These are phyloP conservation scores for Addax nasomaculatus DNA, from an alignment of 2,113 vertebrate genomes.

Conservation along the genomic window DNA sequence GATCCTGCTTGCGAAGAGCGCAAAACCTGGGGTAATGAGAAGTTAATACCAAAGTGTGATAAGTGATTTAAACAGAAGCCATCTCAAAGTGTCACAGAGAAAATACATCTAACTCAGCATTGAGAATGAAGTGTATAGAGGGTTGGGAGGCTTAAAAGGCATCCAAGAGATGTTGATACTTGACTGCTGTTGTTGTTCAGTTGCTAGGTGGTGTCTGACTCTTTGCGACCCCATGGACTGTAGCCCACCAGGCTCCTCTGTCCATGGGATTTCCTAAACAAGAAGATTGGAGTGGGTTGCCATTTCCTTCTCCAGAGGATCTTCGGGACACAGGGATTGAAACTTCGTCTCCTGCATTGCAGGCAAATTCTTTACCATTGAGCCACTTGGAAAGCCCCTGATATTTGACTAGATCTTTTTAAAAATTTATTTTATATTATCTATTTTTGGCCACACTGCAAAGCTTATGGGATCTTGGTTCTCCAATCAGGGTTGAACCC, in stretches of 20 bases:
- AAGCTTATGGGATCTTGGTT: background rate
- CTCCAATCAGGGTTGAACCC: background rate
- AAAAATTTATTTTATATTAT: background rate
- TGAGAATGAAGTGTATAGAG: background rate
- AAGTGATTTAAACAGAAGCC: background rate
- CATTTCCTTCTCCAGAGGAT: background rate
- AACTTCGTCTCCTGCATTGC: background rate
- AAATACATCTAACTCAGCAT: background rate
- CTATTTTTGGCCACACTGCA: background rate
- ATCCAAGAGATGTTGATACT: background rate
- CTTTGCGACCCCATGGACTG: background rate
- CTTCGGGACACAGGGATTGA: background rate
- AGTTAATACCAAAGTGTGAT: background rate
- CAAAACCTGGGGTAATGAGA: background rate
- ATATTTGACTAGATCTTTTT: background rate
- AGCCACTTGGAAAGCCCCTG: background rate
- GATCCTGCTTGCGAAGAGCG: background rate
- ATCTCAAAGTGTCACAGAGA: background rate
- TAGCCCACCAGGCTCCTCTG: background rate
- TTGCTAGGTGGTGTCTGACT: background rate
- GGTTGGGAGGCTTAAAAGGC: background rate
- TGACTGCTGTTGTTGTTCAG: background rate
- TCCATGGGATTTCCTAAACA: background rate
- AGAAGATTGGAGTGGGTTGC: background rate
- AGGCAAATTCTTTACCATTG: background rate